Evolutionary conservation across 2,113 vertebrate genomes (phyloP).

Genomic region (Suncus etruscus): DNA sequence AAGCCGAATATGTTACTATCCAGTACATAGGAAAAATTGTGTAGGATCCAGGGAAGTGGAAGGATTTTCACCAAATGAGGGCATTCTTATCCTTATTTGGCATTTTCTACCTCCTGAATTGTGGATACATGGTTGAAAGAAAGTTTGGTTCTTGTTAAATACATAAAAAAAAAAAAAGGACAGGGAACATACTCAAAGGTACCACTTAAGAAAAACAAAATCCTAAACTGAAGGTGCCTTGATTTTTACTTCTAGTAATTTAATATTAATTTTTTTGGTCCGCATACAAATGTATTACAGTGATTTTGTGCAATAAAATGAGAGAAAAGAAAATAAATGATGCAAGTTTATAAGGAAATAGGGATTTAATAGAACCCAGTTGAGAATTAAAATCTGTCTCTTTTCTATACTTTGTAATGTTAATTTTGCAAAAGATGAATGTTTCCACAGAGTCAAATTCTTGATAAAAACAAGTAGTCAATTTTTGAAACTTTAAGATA

Average conservation of each 20-base stretch:
- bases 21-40: constrained; percentile 33
- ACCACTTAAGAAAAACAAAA: background rate
- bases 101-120: constrained; percentile 28
- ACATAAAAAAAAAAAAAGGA: constrained; percentile 14
- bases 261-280: constrained; percentile 76
- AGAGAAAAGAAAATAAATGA: constrained; percentile 81
- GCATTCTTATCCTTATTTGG: constrained; percentile 47
- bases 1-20: background rate
- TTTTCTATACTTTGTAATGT: constrained; percentile 68
- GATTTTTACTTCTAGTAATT: constrained; percentile 79
- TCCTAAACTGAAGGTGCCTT: constrained; percentile 55
- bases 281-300: constrained; percentile 67
- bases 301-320: constrained; percentile 76
- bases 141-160: constrained; percentile 42
- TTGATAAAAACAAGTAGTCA: constrained; percentile 62
- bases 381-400: constrained; percentile 58
- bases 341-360: constrained; percentile 77
- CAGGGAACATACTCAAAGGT: constrained; percentile 28
- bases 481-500: constrained; percentile 58
- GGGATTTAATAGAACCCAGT: constrained; percentile 59
- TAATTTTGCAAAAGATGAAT: constrained; percentile 75
- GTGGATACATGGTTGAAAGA: constrained; percentile 40
- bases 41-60: background rate
- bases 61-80: constrained; percentile 37
- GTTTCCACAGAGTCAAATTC: constrained; percentile 64